Evolutionary conservation across 1,140 invertebrate genomes (phyloP).

Genomic region (Paracyclopina nana): DNA sequence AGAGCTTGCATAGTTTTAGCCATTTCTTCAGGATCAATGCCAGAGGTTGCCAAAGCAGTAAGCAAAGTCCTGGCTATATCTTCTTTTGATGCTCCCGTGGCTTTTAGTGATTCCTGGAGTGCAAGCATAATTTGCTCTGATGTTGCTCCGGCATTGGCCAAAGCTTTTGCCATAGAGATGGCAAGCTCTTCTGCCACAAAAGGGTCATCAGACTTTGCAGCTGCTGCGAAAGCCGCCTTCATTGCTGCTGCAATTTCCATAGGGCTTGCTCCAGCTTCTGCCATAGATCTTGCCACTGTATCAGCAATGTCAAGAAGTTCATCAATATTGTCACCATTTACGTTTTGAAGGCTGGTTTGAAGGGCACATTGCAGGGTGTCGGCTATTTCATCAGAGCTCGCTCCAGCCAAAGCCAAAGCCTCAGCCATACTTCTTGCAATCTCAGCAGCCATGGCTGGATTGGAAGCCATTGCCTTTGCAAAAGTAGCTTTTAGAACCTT

Average conservation of each 20-base stretch:
- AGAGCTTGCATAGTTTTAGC: constrained; percentile 13
- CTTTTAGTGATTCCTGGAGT: not conserved
- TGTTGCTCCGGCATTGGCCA: constrained; percentile 6
- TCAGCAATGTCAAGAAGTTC: too few relatives aligned
- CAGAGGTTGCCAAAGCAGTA: not conserved
- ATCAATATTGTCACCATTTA: too few relatives aligned
- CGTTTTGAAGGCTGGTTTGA: too few relatives aligned
- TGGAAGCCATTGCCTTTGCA: not conserved
- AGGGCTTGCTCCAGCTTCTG: too few relatives aligned
- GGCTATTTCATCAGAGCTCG: constrained; percentile 1
- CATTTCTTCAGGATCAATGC: not conserved
- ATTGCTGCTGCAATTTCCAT: too few relatives aligned
- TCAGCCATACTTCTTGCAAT: constrained; percentile 8
- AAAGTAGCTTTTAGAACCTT: constrained; percentile 9
- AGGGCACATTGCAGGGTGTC: too few relatives aligned
- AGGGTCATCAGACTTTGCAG: too few relatives aligned
- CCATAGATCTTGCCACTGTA: too few relatives aligned
- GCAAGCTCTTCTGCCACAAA: constrained; percentile 1
- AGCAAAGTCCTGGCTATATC: not conserved
- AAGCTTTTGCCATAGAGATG: constrained; percentile 9
- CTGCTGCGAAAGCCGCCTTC: too few relatives aligned
- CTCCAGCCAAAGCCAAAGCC: constrained; percentile 3
- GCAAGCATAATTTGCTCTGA: too few relatives aligned
- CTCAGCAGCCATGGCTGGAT: constrained; percentile 5
- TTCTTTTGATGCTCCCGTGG: not conserved